A percentile compares a stretch with the other conserved stretches of the same genome.
Conservation (phyloP, 1,140 invertebrate species). For the Drosophila novamexicana region DNA sequence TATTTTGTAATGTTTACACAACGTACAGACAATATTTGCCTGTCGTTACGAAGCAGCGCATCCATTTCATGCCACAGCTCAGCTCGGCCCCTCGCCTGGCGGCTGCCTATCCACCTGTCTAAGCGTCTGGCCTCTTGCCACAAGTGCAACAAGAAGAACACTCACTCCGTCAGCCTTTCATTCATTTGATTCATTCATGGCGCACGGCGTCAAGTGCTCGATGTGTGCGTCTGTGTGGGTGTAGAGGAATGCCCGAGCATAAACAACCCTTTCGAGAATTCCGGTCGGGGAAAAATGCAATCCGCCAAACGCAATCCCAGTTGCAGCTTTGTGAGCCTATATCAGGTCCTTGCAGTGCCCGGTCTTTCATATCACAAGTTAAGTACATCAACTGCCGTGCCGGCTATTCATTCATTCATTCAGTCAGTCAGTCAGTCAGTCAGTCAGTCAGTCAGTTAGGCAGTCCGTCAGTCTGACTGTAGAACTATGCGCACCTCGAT, state of each 20-base stretch:
- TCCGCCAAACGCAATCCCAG: slow-evolving; percentile 12
- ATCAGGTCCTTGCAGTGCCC: background rate
- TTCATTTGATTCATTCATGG: slow-evolving; percentile 42
- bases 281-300: slow-evolving; percentile 6
- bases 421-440: slow-evolving; percentile 14
- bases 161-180: slow-evolving; percentile 18
- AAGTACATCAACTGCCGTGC: slow-evolving; percentile 47
- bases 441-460: slow-evolving; percentile 14
- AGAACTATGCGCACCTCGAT: slow-evolving; percentile 63
- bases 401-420: slow-evolving; percentile 58
- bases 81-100: background rate
- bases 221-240: slow-evolving; percentile 4
- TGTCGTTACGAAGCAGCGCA: slow-evolving; percentile 49
- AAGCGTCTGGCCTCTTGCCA: slow-evolving; percentile 10
- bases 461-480: slow-evolving; percentile 25
- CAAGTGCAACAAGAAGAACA: slow-evolving; percentile 17
- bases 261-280: slow-evolving; percentile 42
- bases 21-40: slow-evolving; percentile 69
- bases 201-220: slow-evolving; percentile 26
- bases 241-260: slow-evolving; percentile 30
- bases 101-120: background rate
- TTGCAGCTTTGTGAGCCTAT: slow-evolving; percentile 14
- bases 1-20: slow-evolving; percentile 54
- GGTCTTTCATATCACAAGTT: slow-evolving; percentile 67
- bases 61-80: slow-evolving; percentile 1